Percentiles rank a stretch among this genome's conserved stretches.
phyloP scores from a whole-genome alignment of 1,140 invertebrate species.

The Calycopis cecrops region DNA sequence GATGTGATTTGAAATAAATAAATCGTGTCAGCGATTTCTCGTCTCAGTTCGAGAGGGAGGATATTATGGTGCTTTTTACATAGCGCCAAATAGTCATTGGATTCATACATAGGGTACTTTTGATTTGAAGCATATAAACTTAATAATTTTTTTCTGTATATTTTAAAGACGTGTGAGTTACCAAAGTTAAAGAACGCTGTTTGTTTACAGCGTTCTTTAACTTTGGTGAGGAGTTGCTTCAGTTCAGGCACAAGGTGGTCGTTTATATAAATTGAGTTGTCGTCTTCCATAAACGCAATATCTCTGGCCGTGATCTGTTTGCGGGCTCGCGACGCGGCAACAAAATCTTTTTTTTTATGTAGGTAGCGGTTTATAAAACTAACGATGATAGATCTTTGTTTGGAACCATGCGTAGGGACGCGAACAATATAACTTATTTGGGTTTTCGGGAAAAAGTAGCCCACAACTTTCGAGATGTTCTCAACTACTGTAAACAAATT shows the following conservation, averaged over 20 bases:
- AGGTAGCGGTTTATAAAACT: constrained; percentile 22
- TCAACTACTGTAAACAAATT: constrained; percentile 18
- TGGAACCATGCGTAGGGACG: constrained; percentile 12
- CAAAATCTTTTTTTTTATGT: constrained; percentile 19
- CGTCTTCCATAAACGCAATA: background rate
- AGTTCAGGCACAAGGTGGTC: constrained; percentile 3
- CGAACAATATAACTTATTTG: constrained; percentile 21
- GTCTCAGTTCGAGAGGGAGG: no score
- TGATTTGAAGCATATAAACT: no score
- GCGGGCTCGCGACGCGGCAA: background rate
- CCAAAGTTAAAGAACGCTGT: no score
- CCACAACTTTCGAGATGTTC: constrained; percentile 7
- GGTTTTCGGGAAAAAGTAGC: constrained; percentile 4
- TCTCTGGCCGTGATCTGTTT: background rate
- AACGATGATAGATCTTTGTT: constrained; percentile 22
- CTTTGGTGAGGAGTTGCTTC: constrained; percentile 1
- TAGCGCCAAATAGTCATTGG: no score
- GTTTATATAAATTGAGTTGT: constrained; percentile 8
- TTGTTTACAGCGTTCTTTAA: constrained; percentile 2
- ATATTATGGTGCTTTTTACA: no score
- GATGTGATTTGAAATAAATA: no score
- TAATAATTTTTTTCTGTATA: no score
- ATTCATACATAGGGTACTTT: no score
- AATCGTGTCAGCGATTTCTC: no score
- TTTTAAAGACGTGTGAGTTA: no score